A percentile compares a stretch with the other conserved stretches of the same genome.
Evolutionary conservation across 1,140 invertebrate species (phyloP).

Genomic region (Cherax quadricarinatus): DNA sequence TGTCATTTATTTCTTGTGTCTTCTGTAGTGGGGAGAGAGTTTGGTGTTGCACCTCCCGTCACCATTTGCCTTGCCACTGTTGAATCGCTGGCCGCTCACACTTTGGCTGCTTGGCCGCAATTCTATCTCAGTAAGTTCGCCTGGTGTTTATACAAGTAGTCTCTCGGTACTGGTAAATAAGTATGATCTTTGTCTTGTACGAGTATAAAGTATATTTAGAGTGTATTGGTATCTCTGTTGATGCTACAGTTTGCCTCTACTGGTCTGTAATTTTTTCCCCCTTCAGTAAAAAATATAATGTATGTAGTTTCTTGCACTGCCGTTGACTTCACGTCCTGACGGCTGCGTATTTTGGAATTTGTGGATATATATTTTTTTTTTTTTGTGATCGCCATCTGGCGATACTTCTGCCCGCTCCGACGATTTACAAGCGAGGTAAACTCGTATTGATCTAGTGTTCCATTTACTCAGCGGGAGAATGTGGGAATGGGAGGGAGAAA

Average conservation of each 20-base stretch:
- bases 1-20: too few species aligned
- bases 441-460: background rate
- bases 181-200: too few species aligned
- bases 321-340: too few species aligned
- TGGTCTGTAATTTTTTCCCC: too few species aligned
- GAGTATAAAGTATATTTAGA: too few species aligned
- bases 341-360: background rate
- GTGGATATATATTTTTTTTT: background rate
- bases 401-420: background rate
- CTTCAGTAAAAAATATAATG: too few species aligned
- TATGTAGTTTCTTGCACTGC: too few species aligned
- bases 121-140: background rate
- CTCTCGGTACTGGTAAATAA: background rate
- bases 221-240: too few species aligned
- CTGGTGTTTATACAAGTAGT: background rate
- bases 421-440: background rate
- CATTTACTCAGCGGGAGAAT: background rate
- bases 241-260: too few species aligned
- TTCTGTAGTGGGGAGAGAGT: too few species aligned
- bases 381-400: background rate
- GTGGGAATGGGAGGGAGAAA: background rate
- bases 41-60: too few species aligned
- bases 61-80: too few species aligned
- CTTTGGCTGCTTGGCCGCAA: background rate
- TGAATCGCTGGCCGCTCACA: background rate